A percentile compares a stretch with the other conserved stretches of the same genome.
Conservation (phyloP, 92 coral and sea anemone species). For the Bergia puertoricense region DNA sequence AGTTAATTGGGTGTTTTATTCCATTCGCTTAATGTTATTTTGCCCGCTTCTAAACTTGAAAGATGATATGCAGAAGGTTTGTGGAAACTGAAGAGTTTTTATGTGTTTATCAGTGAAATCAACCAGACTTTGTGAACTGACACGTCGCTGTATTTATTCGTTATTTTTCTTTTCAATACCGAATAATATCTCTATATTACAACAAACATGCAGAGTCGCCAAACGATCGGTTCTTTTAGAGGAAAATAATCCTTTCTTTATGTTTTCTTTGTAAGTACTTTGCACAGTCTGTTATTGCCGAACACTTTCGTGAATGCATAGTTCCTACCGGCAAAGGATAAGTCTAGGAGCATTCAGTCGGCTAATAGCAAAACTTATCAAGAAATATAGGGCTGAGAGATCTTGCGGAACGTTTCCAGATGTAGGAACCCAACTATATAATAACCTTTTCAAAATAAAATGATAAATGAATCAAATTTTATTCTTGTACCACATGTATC, state of each 20-base stretch:
- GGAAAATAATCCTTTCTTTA: background rate
- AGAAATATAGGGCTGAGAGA: background rate
- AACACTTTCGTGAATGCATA: background rate
- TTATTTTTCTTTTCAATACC: background rate
- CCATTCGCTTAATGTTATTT: too few relatives aligned
- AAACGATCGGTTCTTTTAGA: background rate
- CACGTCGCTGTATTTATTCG: too few relatives aligned
- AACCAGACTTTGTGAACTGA: background rate
- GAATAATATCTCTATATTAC: background rate
- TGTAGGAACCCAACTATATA: too few relatives aligned
- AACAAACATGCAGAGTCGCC: background rate
- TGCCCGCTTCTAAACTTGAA: background rate
- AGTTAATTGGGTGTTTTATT: conserved; percentile 18
- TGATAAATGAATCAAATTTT: too few relatives aligned
- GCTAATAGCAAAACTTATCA: background rate
- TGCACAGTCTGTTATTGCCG: background rate
- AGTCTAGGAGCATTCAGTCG: background rate
- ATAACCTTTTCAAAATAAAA: too few relatives aligned
- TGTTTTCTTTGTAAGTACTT: background rate
- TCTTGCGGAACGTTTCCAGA: background rate
- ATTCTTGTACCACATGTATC: too few relatives aligned
- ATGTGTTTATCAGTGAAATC: background rate
- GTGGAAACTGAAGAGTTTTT: background rate
- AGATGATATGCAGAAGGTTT: background rate
- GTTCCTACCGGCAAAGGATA: background rate